phyloP scores from a whole-genome alignment of 2,888 invertebrate species.

The Neoascia interrupta region DNA sequence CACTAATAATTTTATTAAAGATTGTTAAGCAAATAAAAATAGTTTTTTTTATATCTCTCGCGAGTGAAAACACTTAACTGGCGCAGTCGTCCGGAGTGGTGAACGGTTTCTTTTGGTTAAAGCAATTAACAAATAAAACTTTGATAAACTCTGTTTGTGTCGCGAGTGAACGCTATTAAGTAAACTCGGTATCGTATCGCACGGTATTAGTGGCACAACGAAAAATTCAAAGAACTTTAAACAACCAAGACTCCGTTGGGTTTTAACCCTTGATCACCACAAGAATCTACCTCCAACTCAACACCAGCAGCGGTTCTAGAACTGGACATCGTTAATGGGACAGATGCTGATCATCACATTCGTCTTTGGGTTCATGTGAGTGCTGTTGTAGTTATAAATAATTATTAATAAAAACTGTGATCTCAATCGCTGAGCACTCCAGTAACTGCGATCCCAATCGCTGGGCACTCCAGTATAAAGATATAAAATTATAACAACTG shows the following conservation, averaged over 20 bases:
- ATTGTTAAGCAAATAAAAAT: too few species aligned
- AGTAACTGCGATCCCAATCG: constrained; percentile 13
- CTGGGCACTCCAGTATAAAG: too few species aligned
- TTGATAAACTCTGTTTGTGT: neutral
- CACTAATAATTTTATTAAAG: too few species aligned
- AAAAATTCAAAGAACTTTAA: neutral
- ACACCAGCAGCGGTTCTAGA: neutral
- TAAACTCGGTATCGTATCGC: neutral
- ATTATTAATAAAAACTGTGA: neutral
- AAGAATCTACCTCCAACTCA: neutral
- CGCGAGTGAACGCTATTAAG: neutral
- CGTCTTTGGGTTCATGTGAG: constrained; percentile 11
- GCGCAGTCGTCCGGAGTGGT: too few species aligned
- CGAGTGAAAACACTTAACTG: too few species aligned
- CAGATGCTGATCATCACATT: neutral
- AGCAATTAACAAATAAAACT: too few species aligned
- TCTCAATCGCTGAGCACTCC: constrained; percentile 1
- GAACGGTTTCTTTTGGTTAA: too few species aligned
- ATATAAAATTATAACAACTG: too few species aligned
- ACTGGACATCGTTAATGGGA: neutral
- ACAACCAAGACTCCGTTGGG: neutral
- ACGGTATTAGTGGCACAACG: constrained; percentile 10
- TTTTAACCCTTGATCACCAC: neutral
- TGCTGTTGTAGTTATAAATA: neutral
- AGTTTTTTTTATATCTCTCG: too few species aligned